Percentiles rank a stretch among this genome's conserved stretches.
Evolutionary conservation across 2,888 invertebrate genomes (phyloP).

Genomic region (Acronicta leporina): DNA sequence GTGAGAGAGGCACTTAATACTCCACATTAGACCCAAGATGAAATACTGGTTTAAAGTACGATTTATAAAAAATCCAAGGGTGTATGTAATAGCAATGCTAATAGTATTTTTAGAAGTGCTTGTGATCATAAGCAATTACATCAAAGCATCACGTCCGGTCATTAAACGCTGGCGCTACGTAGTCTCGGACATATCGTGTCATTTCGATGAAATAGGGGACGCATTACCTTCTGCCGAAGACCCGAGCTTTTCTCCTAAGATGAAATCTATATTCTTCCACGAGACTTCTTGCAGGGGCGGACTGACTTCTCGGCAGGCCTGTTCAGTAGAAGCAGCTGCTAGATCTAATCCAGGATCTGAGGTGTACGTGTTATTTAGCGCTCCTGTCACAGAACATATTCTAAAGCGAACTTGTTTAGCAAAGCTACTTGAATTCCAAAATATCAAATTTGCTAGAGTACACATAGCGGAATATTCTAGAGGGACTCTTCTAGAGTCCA

Average conservation of each 20-base stretch:
- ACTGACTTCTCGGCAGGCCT: constrained; percentile 2
- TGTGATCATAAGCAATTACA: constrained; percentile 1
- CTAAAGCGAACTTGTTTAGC: constrained; percentile 24
- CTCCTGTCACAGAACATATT: constrained; percentile 12
- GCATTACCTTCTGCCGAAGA: constrained; percentile 5
- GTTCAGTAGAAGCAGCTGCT: constrained; percentile 4
- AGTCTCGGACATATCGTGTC: constrained; percentile 2
- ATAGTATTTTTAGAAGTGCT: neutral
- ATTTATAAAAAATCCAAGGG: neutral
- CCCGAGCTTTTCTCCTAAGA: neutral
- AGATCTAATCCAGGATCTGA: neutral
- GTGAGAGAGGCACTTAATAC: too few relatives aligned
- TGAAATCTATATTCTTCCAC: neutral
- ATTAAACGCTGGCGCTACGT: constrained; percentile 3
- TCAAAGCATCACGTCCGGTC: neutral
- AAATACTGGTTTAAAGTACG: neutral
- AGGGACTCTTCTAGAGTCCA: constrained; percentile 26
- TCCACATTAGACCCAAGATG: neutral
- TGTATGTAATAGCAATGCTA: constrained; percentile 2
- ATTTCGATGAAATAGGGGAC: constrained; percentile 1
- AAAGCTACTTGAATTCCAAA: constrained; percentile 17
- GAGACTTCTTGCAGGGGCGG: neutral
- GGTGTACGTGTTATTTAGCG: constrained; percentile 22
- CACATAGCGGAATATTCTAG: constrained; percentile 66
- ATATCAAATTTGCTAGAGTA: constrained; percentile 38